Percentiles rank a stretch among this genome's conserved stretches.
These are phyloP conservation scores for Formica exsecta DNA, from an alignment of 1,140 invertebrate species.

Conservation along the genomic window DNA sequence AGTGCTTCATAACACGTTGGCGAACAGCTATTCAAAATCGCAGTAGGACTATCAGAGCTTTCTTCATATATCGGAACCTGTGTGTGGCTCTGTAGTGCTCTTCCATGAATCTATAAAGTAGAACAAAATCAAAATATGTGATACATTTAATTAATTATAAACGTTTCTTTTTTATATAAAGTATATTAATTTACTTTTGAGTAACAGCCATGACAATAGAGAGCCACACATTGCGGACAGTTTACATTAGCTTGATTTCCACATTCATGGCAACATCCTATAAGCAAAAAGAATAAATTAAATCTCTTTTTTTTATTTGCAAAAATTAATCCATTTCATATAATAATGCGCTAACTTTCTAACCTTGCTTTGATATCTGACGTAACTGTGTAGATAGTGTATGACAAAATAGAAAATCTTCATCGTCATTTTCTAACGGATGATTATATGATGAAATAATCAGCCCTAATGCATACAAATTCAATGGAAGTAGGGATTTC, in stretches of 20 bases:
- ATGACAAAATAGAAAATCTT: conserved; percentile 73
- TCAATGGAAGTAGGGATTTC: conserved; percentile 2
- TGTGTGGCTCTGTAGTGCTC: conserved; percentile 73
- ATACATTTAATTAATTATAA: not conserved
- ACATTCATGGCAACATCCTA: conserved; percentile 80
- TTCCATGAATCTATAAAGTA: conserved; percentile 76
- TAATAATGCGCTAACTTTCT: not conserved
- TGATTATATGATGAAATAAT: conserved; percentile 53
- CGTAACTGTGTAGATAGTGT: conserved; percentile 40
- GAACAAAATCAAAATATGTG: not conserved
- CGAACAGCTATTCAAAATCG: conserved; percentile 61
- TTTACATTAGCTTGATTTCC: conserved; percentile 64
- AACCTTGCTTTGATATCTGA: conserved; percentile 69
- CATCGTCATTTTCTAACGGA: conserved; percentile 56
- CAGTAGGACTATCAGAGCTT: not conserved
- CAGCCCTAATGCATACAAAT: conserved; percentile 61
- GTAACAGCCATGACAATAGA: conserved; percentile 78
- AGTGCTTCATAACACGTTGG: conserved; percentile 64
- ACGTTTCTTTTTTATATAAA: not conserved
- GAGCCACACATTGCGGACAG: conserved; percentile 76
- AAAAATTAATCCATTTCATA: not conserved
- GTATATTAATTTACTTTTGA: conserved; percentile 75
- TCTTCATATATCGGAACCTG: conserved; percentile 58
- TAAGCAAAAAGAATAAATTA: conserved; percentile 63
- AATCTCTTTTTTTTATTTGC: not conserved